Evolutionary conservation across 2,888 invertebrate species (phyloP), one percentile per base, ranked within the genome.

Genomic region (Galeruca laticollis): DNA sequence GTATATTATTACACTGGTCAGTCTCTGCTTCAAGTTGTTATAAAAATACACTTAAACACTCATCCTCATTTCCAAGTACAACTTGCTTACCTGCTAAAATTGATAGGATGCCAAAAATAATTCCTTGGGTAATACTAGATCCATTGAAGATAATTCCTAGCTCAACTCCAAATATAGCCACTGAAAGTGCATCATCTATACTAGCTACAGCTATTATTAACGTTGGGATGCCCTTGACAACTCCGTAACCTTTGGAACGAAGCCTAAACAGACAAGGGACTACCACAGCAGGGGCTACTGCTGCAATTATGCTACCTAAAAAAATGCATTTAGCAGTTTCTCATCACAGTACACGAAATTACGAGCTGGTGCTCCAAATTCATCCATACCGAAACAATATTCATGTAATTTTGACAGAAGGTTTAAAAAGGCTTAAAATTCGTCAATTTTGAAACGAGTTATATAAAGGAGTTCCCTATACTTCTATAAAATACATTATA

Each of bases 231-330:
- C 98, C 98, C 87, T 98, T 96, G 54, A 94, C 94, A 1, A 96
- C 93, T 0, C 98, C 98, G 82, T 96, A 96, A 15, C 96, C 96
- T 83, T 93, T 93, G 68, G 90, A 90, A 18, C 97, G 90, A 26
- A 98, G 88, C 47, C 93, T 89, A 84, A 98, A 92, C 72, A 99
- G 89, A 77, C 96, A 95, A 0, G 98, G 98, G 18, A 99, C 98
- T 9, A 98, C 94, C 26, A 99, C 98, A 2, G 98, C 98, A 0
- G 98, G 98, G 0, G 97, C 96, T 1, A 99, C 98, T 0, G 98
- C 98, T 0, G 97, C 95, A 70, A 96, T 87, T 71, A 96, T 91
- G 37, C 94, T 91, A 13, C 96, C 75, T 75, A 51, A 1, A 72
- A 70, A 43, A 51, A 49, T 37, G 9, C 31, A 20, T 3, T 40